Evolutionary conservation across 2,113 vertebrate genomes (phyloP).

Genomic region (Cepphus grylle): DNA sequence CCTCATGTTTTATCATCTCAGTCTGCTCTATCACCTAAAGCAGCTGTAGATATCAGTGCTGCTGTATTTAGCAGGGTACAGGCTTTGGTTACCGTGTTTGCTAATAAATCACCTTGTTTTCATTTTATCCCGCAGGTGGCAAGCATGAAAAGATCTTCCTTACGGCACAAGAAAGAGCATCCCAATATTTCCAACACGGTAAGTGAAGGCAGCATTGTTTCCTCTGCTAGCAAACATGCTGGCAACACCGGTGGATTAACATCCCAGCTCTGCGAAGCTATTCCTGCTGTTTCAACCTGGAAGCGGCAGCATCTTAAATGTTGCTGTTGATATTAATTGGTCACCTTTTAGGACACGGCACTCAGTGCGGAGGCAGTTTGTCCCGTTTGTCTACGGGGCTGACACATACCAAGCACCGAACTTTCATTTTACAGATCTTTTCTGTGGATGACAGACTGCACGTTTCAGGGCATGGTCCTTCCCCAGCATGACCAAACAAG

Average conservation of each 20-base stretch:
- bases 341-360: neutral
- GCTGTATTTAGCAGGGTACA: too few species aligned
- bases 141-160: neutral
- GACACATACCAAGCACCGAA: neutral
- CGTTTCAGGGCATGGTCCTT: neutral
- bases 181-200: neutral
- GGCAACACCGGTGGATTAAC: accelerated
- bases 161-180: neutral
- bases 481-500: neutral
- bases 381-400: neutral
- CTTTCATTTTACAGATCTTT: neutral
- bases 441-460: neutral
- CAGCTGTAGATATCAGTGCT: neutral
- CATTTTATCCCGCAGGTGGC: neutral
- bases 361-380: neutral
- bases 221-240: neutral
- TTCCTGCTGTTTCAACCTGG: neutral
- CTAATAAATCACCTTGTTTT: neutral
- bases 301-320: neutral
- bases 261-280: neutral
- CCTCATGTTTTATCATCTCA: neutral
- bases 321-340: accelerated
- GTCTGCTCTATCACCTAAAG: too few species aligned
- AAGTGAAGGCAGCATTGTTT: neutral
- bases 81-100: neutral